Evolutionary conservation across 1,140 invertebrate species (phyloP).

Genomic region (Harpegnathos saltator): DNA sequence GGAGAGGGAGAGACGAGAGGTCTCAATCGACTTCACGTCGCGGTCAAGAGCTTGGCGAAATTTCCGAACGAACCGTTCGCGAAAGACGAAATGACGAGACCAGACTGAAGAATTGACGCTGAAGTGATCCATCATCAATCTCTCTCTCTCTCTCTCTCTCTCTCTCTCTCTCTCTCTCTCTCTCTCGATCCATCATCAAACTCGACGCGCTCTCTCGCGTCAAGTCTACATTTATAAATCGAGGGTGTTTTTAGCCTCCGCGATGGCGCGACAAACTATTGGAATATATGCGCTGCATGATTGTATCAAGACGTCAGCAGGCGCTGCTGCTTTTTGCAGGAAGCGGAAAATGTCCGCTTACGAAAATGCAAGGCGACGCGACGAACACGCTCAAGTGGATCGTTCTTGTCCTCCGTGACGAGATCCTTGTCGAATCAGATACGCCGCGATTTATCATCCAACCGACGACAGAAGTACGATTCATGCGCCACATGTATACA

Average conservation of each 20-base stretch:
- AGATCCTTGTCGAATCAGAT: slow-evolving; percentile 65
- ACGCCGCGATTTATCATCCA: slow-evolving; percentile 67
- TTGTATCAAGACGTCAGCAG: background rate
- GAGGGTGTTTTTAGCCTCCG: too few relatives aligned
- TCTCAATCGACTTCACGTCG: slow-evolving; percentile 5
- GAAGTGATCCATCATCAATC: background rate
- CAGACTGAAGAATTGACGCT: background rate
- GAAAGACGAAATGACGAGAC: background rate
- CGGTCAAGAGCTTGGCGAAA: background rate
- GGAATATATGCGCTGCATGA: background rate
- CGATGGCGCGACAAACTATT: too few relatives aligned
- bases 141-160: too few relatives aligned
- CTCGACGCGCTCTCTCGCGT: too few relatives aligned
- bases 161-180: too few relatives aligned
- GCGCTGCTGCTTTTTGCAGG: background rate
- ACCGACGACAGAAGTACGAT: slow-evolving; percentile 60
- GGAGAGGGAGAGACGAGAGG: too few relatives aligned
- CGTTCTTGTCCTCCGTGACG: slow-evolving; percentile 45
- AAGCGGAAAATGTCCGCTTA: background rate
- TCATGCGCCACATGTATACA: slow-evolving; percentile 24
- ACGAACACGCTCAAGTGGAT: slow-evolving; percentile 25
- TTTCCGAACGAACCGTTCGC: slow-evolving; percentile 2
- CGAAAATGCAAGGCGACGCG: slow-evolving; percentile 47
- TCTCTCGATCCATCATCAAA: too few relatives aligned
- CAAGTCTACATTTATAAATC: too few relatives aligned